Base-by-base conservation (phyloP, 2,888 invertebrate species). In the Phlogophora meticulosa region DNA sequence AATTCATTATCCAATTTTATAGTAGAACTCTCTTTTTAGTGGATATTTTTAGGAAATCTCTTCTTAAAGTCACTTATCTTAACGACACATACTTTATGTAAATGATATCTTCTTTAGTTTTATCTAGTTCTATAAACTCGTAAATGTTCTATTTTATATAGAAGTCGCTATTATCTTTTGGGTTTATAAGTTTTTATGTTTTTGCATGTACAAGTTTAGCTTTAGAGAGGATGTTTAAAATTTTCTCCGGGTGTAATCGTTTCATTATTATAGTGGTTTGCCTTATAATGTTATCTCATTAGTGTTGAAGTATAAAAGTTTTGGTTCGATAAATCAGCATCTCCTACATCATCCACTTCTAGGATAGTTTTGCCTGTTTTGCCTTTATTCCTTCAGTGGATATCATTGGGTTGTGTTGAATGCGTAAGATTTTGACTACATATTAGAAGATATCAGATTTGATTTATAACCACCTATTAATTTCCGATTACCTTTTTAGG, bases 21-120 rank as follows among this genome's bases (percentile, higher is more conserved):
- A 10, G 13, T 15, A 56, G 48, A 5, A 20, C 22, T 48, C 43
- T 34, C 28, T 57, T 45, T 24, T 46, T 49, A 70, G 57, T 62
- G 17, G 15, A 43, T 56, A 48, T 76, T 58, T 74, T 55, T 46
- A 62, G 32, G 32, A 32, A 46, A 51, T 34, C 51, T 59, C 45
- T 59, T 51, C 20, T 61, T 24, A 42, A 76, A 51, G 40, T 24
- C n/a, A 63, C 45, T 64, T 76, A 61, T 57, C 52, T 69, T 49
- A 63, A 76, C 72, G 58, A 58, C 57, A 63, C 43, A 55, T 28
- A 62, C 36, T 77, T 63, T 72, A 72, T 65, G 77, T 77, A 74
- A 74, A 74, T 64, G 62, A 34, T 73, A 74, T 77, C 72, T 72
- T 42, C 42, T 48, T 63, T 32, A 42, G 20, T 38, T 55, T 79